Conservation (phyloP, 2,888 invertebrate genomes). For the Clunio marinus region DNA sequence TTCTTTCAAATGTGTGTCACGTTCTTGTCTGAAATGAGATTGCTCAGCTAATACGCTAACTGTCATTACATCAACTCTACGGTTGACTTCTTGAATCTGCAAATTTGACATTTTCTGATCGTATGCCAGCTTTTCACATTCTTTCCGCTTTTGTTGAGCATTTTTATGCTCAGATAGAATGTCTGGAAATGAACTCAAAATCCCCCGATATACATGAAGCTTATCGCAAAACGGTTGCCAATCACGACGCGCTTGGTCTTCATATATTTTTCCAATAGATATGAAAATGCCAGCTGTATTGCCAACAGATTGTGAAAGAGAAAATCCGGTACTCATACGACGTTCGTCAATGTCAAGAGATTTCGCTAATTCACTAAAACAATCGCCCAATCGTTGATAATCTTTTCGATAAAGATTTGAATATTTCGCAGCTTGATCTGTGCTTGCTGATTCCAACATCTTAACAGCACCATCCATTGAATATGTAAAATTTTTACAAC, state of each 20-base stretch:
- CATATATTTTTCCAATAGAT: conserved; percentile 82
- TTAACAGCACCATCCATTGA: conserved; percentile 85
- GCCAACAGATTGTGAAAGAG: conserved; percentile 74
- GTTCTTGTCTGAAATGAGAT: conserved; percentile 84
- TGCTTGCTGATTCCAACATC: conserved; percentile 70
- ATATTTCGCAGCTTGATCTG: conserved; percentile 83
- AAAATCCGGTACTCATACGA: conserved; percentile 59
- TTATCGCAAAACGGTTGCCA: conserved; percentile 89
- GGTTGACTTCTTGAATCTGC: conserved; percentile 73
- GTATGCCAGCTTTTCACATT: conserved; percentile 72
- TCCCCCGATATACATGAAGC: conserved; percentile 90
- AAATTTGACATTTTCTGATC: conserved; percentile 80
- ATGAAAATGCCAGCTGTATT: conserved; percentile 85
- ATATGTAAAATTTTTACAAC: conserved; percentile 74
- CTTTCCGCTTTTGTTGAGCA: conserved; percentile 82
- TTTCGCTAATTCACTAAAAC: conserved; percentile 77
- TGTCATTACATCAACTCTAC: conserved; percentile 85
- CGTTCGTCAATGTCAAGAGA: conserved; percentile 77
- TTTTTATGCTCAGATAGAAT: conserved; percentile 84
- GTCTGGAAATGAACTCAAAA: conserved; percentile 86
- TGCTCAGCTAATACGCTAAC: conserved; percentile 93
- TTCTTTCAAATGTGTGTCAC: conserved; percentile 77
- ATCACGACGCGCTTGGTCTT: conserved; percentile 84
- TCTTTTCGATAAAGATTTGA: conserved; percentile 80
- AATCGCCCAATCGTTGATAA: conserved; percentile 83